These are phyloP conservation scores for Drosophila mulleri DNA, from an alignment of 2,888 invertebrate species.

Conservation along the genomic window DNA sequence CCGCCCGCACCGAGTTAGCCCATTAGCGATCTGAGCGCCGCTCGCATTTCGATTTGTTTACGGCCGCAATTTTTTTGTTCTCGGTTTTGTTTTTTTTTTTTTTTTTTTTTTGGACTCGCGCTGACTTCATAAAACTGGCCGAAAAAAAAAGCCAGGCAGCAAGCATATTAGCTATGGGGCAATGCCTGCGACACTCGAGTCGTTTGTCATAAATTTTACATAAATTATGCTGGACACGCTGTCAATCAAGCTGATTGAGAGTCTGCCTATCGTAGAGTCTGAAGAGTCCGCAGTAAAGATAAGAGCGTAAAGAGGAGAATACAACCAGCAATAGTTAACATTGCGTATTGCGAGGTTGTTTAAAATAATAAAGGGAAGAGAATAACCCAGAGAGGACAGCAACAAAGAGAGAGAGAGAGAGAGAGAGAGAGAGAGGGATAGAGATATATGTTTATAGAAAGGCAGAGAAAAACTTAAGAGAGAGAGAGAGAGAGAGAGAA, in stretches of 20 bases:
- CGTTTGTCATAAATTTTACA: slow-evolving; percentile 24
- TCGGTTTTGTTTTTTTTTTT: slow-evolving; percentile 7
- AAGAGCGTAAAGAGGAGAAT: not conserved
- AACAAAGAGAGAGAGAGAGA: not conserved
- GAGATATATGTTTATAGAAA: too few species aligned
- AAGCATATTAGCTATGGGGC: slow-evolving; percentile 40
- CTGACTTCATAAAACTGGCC: slow-evolving; percentile 14
- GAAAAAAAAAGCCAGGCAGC: slow-evolving; percentile 8
- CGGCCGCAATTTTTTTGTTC: slow-evolving; percentile 27
- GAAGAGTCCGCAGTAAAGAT: not conserved
- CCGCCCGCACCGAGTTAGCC: slow-evolving; percentile 68
- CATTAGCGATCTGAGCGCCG: slow-evolving; percentile 59
- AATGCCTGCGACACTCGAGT: slow-evolving; percentile 6
- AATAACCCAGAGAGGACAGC: too few species aligned
- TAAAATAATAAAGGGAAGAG: too few species aligned
- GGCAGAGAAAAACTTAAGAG: not conserved
- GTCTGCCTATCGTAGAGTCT: not conserved
- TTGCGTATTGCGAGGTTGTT: not conserved
- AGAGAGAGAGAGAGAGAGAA: not conserved
- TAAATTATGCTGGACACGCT: slow-evolving; percentile 17
- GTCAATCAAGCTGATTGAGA: slow-evolving; percentile 1
- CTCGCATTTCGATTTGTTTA: slow-evolving; percentile 59
- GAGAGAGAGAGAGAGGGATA: too few species aligned
- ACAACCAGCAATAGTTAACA: not conserved
- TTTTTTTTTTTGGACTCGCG: slow-evolving; percentile 5